A percentile compares a stretch with the other conserved stretches of the same genome.
These are phyloP conservation scores for Macrocentrus cingulum DNA, from an alignment of 1,140 invertebrate species.

Conservation along the genomic window DNA sequence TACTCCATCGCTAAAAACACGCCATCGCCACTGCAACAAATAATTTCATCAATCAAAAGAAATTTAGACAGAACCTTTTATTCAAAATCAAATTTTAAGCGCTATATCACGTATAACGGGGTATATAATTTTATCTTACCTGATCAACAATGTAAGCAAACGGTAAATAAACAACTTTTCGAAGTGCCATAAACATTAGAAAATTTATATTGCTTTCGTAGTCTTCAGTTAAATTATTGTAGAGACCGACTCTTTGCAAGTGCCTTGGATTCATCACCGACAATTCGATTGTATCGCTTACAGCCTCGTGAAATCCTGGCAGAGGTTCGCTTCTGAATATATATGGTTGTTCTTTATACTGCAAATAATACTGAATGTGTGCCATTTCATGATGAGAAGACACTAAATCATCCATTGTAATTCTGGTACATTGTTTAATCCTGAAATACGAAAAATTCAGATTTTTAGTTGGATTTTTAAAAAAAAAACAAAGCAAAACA, in stretches of 20 bases:
- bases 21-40: slow-evolving; percentile 72
- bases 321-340: slow-evolving; percentile 78
- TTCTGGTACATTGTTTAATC: slow-evolving; percentile 87
- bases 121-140: slow-evolving; percentile 52
- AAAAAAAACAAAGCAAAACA: too few relatives aligned
- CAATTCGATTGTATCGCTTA: slow-evolving; percentile 82
- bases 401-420: slow-evolving; percentile 78
- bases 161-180: slow-evolving; percentile 80
- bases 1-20: slow-evolving; percentile 74
- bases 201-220: slow-evolving; percentile 79
- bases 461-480: too few relatives aligned
- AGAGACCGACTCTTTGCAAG: slow-evolving; percentile 71
- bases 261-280: slow-evolving; percentile 75
- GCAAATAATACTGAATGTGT: slow-evolving; percentile 81
- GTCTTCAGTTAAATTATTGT: slow-evolving; percentile 67
- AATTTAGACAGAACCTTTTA: too few relatives aligned
- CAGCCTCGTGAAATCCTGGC: slow-evolving; percentile 84
- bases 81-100: slow-evolving; percentile 11
- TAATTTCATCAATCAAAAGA: too few relatives aligned
- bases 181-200: slow-evolving; percentile 76
- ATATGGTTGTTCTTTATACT: slow-evolving; percentile 74
- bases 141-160: slow-evolving; percentile 77
- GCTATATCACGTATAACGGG: slow-evolving; percentile 6
- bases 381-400: slow-evolving; percentile 86
- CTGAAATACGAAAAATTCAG: slow-evolving; percentile 57